A percentile compares a stretch with the other conserved stretches of the same genome.
Evolutionary conservation across 2,888 invertebrate genomes (phyloP).

Genomic region (Machimus atricapillus): DNA sequence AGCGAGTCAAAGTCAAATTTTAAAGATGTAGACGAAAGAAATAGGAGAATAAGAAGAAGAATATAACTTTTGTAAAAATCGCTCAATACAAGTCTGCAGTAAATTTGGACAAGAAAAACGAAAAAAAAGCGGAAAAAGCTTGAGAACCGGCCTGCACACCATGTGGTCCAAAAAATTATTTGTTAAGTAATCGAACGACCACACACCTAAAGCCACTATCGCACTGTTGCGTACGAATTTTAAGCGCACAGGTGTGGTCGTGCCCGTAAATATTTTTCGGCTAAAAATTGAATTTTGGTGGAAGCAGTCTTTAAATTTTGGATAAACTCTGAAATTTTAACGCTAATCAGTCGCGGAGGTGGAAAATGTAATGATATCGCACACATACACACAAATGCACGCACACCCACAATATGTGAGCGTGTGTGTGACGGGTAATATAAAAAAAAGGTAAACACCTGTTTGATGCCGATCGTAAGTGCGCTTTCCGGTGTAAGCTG

Average conservation of each 20-base stretch:
- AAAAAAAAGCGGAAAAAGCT: background rate
- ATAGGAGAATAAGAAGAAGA: background rate
- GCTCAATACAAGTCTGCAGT: background rate
- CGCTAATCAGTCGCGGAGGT: background rate
- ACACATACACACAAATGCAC: background rate
- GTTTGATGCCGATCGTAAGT: slow-evolving; percentile 20
- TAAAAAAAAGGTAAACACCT: slow-evolving; percentile 32
- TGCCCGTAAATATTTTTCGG: background rate
- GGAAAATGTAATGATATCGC: background rate
- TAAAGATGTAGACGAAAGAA: background rate
- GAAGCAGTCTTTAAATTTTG: background rate
- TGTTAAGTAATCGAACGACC: slow-evolving; percentile 5
- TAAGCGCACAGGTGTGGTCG: background rate
- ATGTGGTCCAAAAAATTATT: slow-evolving; percentile 31
- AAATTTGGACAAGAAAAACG: background rate
- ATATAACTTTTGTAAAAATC: background rate
- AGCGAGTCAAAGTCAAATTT: background rate
- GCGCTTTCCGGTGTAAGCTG: background rate
- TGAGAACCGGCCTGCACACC: slow-evolving; percentile 23
- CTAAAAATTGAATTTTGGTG: background rate
- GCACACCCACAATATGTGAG: background rate
- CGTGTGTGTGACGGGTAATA: background rate
- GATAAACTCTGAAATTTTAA: background rate
- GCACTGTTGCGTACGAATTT: background rate
- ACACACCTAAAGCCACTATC: background rate